phyloP scores from a whole-genome alignment of 2,888 invertebrate genomes.

The Polydrusus tereticollis region DNA sequence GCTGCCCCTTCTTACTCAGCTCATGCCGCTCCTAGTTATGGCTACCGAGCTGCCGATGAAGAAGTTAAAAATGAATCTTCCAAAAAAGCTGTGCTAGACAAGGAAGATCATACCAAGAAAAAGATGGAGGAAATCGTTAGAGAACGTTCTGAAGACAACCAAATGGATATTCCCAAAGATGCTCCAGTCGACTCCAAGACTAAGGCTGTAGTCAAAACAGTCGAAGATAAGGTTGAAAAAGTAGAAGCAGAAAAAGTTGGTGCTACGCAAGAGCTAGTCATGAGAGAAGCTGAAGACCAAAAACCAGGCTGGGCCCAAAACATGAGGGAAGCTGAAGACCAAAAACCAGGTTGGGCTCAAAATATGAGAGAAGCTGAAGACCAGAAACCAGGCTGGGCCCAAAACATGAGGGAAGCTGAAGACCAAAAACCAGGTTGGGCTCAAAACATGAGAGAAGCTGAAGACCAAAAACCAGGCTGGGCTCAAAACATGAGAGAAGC shows the following conservation, averaged over 20 bases:
- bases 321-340: conserved; percentile 28
- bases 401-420: neutral
- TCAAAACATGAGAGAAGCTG: neutral
- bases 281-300: neutral
- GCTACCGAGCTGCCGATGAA: conserved; percentile 56
- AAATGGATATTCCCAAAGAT: neutral
- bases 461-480: conserved; percentile 33
- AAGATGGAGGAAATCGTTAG: conserved; percentile 57
- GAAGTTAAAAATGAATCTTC: conserved; percentile 33
- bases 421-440: conserved; percentile 23
- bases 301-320: conserved; percentile 35
- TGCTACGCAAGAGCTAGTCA: neutral
- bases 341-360: conserved; percentile 10
- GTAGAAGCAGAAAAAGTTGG: conserved; percentile 35
- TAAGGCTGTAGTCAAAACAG: neutral
- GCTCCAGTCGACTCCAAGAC: neutral
- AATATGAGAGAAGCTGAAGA: neutral
- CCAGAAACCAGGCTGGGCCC: neutral
- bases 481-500: conserved; percentile 19
- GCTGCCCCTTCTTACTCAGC: conserved; percentile 16
- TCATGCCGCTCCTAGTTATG: conserved; percentile 22
- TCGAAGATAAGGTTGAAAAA: neutral
- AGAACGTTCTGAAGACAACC: conserved; percentile 41
- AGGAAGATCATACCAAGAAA: conserved; percentile 57
- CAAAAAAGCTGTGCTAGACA: conserved; percentile 36